Percentiles rank a stretch among this genome's conserved stretches.
Evolutionary conservation across 2,797 vertebrate species (phyloP).

Genomic region (Clamator glandarius): DNA sequence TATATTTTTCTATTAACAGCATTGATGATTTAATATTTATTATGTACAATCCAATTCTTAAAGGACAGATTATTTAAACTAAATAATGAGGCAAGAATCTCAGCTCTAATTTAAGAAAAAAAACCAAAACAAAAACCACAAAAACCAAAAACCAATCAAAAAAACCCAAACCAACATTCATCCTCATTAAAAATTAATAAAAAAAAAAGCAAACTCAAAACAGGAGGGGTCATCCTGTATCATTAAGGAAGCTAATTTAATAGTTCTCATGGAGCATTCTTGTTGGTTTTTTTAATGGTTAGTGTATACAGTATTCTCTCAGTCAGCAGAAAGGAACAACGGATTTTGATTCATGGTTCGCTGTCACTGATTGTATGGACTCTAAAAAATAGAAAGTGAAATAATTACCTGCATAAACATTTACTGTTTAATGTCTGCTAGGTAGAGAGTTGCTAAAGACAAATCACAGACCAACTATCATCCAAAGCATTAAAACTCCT

Average conservation of each 20-base stretch:
- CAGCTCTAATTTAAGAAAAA: background rate
- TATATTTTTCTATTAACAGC: background rate
- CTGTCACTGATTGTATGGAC: background rate
- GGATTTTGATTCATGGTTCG: background rate
- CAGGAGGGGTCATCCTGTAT: rapidly evolving
- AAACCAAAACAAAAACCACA: too few species aligned
- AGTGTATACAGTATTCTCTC: background rate
- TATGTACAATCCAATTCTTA: background rate
- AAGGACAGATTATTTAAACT: background rate
- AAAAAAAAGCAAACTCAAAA: too few species aligned
- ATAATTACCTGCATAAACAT: background rate
- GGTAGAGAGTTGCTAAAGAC: background rate
- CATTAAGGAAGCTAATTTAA: background rate
- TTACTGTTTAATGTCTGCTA: background rate
- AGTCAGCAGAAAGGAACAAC: background rate
- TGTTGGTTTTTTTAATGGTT: background rate
- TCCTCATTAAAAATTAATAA: background rate
- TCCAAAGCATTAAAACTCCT: background rate
- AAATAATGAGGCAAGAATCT: background rate
- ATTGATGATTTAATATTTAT: background rate
- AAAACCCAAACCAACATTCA: background rate
- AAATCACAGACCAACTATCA: background rate
- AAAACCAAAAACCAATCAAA: too few species aligned
- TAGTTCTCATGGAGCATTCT: background rate
- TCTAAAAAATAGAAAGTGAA: background rate